Percentiles rank a stretch among this genome's conserved stretches.
Conservation (phyloP, 2,888 invertebrate species). For the Drosophila histrio region DNA sequence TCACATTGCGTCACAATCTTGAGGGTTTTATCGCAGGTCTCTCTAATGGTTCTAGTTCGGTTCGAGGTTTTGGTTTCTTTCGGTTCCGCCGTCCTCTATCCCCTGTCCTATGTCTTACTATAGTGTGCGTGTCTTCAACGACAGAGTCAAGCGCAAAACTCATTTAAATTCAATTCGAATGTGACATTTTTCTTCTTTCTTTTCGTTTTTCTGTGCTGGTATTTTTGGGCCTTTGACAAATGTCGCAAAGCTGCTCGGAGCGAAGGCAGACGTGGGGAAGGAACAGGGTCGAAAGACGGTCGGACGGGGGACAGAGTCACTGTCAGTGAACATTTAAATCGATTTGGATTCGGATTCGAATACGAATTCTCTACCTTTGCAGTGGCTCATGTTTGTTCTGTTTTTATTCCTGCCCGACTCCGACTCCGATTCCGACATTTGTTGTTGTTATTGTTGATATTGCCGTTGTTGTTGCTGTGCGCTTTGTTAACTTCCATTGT, state of each 20-base stretch:
- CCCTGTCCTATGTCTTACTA: neutral
- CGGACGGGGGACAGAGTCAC: constrained; percentile 35
- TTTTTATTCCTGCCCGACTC: constrained; percentile 20
- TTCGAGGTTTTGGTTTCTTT: constrained; percentile 22
- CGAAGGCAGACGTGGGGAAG: neutral
- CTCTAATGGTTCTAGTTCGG: constrained; percentile 33
- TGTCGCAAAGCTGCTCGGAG: constrained; percentile 46
- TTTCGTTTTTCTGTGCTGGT: constrained; percentile 22
- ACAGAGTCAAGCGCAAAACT: constrained; percentile 56
- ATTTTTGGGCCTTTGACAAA: constrained; percentile 60
- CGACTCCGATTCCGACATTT: no score
- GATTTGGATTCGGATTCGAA: constrained; percentile 59
- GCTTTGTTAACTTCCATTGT: constrained; percentile 73
- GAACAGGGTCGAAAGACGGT: neutral
- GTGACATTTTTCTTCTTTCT: constrained; percentile 57
- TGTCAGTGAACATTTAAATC: constrained; percentile 77
- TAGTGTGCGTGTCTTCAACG: constrained; percentile 28
- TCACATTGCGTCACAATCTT: constrained; percentile 46
- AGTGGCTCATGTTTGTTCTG: constrained; percentile 32
- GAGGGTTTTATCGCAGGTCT: constrained; percentile 53
- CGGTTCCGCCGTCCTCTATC: neutral
- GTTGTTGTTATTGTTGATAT: constrained; percentile 35
- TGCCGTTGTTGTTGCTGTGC: constrained; percentile 41
- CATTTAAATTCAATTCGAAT: constrained; percentile 80
- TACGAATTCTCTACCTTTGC: constrained; percentile 60